Percentiles rank a stretch among this genome's conserved stretches.
Conservation (phyloP, 2,888 invertebrate genomes). For the Acanthosepion pharaonis region DNA sequence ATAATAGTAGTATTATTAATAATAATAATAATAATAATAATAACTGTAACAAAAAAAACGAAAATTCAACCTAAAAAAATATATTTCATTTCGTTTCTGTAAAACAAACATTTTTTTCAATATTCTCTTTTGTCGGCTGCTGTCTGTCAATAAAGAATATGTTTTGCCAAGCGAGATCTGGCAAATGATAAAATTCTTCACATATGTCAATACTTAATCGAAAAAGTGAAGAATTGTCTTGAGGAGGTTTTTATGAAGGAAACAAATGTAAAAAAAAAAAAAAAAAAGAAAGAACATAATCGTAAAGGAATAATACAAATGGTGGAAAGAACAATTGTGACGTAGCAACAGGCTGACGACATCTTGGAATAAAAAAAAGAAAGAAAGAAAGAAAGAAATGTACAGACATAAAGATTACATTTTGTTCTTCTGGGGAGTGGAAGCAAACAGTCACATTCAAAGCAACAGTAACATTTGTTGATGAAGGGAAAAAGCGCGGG, state of each 20-base stretch:
- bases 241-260: neutral
- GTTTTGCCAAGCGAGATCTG: neutral
- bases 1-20: neutral
- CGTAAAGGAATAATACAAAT: neutral
- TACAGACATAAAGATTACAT: neutral
- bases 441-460: neutral
- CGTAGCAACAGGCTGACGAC: neutral
- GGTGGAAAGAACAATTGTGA: neutral
- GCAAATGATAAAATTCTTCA: neutral
- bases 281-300: too few relatives aligned
- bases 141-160: neutral
- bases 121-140: neutral
- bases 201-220: conserved; percentile 1
- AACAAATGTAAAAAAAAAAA: neutral
- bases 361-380: neutral
- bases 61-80: neutral
- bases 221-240: conserved; percentile 9
- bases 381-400: too few relatives aligned
- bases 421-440: neutral
- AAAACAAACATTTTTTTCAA: neutral
- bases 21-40: neutral
- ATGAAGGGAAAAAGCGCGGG: too few relatives aligned
- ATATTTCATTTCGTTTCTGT: neutral
- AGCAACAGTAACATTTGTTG: neutral
- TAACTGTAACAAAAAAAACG: neutral